Base-by-base conservation (phyloP, 2,797 vertebrate genomes). In the Coregonus sp. region DNA sequence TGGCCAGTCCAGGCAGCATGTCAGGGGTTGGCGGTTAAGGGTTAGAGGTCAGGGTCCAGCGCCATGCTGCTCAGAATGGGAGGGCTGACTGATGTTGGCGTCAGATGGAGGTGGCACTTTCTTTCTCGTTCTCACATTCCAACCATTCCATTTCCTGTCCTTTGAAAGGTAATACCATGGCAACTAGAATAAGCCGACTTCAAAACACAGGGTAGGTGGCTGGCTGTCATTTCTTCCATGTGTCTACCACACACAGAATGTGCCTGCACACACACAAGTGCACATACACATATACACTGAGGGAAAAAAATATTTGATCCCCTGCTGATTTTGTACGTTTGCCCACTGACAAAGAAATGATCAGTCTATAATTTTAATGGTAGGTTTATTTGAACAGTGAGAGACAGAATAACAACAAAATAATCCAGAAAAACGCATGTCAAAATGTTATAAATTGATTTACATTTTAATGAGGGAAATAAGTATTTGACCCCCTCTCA, bases 101-200 rank as follows among this genome's bases (percentile, higher is more conserved):
- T 9, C 66, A 47, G 15, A 71, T 51, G 69, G 18, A 75, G 50
- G 79, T 80, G 80, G 72, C 72, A 75, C 71, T 77, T 3, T 66
- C 5, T 82, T 80, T 73, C 40, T 47, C 9, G 9, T 59, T 75
- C 72, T 40, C 11, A 61, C 74, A 79, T 82, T 84, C 80, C 70
- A 1, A 14, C 70, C 78, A 79, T 84, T 79, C 75, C 77, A 18
- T 40, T 72, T 59, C 70, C 75, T 70, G 73, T 72, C 73, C 75
- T 77, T 75, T 74, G 47, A 73, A 79, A 71, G 20, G 72, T 40
- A 68, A 73, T 61, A 80, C 51, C 78, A 82, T 80, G 78, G 76
- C 29, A 80, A 82, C 82, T 72, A 18, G 37, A 65, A 78, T 31
- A 80, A 75, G 76, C 54, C 16, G 15, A 33, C 50, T 14, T 74